A percentile compares a stretch with the other conserved stretches of the same genome.
phyloP scores from a whole-genome alignment of 2,797 vertebrate genomes.

The Tapirus indicus region DNA sequence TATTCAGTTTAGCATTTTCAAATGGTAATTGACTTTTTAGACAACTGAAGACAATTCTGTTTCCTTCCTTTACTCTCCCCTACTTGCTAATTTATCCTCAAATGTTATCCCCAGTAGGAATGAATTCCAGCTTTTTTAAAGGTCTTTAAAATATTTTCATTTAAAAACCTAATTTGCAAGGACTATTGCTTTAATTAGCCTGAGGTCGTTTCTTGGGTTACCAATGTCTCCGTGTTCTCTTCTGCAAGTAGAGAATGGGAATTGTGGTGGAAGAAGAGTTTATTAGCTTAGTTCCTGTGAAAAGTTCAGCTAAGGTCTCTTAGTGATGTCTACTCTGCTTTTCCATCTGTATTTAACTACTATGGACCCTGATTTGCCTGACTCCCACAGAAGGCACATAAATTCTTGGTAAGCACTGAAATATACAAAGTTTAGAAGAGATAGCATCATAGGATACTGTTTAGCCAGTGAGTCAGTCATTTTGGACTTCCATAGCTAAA shows the following conservation, averaged over 20 bases:
- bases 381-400: background rate
- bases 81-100: slow-evolving; percentile 51
- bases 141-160: slow-evolving; percentile 85
- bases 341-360: background rate
- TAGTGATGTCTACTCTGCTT: background rate
- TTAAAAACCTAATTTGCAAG: slow-evolving; percentile 86
- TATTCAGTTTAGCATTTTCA: background rate
- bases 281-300: background rate
- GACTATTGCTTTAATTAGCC: slow-evolving; percentile 87
- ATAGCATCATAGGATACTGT: background rate
- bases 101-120: slow-evolving; percentile 63
- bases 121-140: slow-evolving; percentile 68
- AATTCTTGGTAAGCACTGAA: background rate
- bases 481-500: background rate
- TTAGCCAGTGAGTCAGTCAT: background rate
- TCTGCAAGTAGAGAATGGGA: slow-evolving; percentile 63
- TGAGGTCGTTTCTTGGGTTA: slow-evolving; percentile 79
- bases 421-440: background rate
- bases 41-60: background rate
- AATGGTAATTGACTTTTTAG: background rate
- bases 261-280: background rate
- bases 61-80: background rate
- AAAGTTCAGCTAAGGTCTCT: background rate
- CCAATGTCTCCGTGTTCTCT: slow-evolving; percentile 60
- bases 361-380: background rate